Evolutionary conservation across 2,797 vertebrate genomes (phyloP), one percentile per base, ranked within the genome.

Genomic region (Mycteria americana): DNA sequence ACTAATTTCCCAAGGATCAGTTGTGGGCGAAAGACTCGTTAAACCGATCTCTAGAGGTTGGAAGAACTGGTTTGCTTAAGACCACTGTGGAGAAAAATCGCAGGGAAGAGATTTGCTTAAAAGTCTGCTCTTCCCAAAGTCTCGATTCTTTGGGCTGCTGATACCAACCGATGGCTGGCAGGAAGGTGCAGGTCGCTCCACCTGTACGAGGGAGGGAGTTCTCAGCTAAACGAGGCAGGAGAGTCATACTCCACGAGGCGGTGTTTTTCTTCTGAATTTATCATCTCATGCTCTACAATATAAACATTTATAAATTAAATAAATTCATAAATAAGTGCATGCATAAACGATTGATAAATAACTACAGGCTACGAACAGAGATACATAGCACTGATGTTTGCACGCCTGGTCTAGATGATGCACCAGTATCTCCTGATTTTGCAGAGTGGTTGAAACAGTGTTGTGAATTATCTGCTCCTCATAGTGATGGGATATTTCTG

Each of bases 401-500:
- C 59, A 24, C 0, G 33, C 54, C 69, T 1, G 4, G 64, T n/a
- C 2, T 5, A 23, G 62, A 23, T 46, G 87, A 41, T 67, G 74
- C 84, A 51, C 76, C 91, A 27, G 33, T 28, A 31, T 73, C 95
- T 91, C 85, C 82, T 78, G 93, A 9, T 81, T 70, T 89, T 94
- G 82, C 89, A 65, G 68, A 57, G 89, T 10, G 54, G 76, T 12
- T 84, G 91, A 30, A 92, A 48, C 53, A 45, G 79, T 27, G 9
- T n/a, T 67, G 75, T 75, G 89, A 94, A 81, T 91, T 94, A 85
- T 88, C 88, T 86, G 88, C 70, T 88, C 18, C 85, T 92, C 79
- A 9, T 92, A 88, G 65, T 93, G 93, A 93, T 93, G 91, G 85
- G 89, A 51, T 94, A 88, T 89, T 96, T 94, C 95, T 94, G 94